Evolutionary conservation across 2,113 vertebrate genomes (phyloP).

Genomic region (Oncorhynchus nerka): DNA sequence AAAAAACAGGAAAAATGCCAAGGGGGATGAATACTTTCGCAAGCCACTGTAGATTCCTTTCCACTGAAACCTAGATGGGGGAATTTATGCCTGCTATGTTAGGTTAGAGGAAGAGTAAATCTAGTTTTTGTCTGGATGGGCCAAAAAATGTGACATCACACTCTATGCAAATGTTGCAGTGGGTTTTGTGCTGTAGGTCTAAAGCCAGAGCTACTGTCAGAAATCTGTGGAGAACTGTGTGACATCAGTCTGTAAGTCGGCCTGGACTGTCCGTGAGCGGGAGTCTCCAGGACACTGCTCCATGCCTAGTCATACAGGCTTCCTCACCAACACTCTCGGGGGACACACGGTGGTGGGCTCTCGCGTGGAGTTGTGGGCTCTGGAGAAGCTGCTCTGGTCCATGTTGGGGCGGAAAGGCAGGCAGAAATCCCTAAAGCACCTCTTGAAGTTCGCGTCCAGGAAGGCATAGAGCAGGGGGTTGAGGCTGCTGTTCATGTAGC

Average conservation of each 20-base stretch:
- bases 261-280: constrained; percentile 40
- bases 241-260: constrained; percentile 69
- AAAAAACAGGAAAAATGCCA: no score
- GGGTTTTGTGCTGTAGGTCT: background rate
- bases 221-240: constrained; percentile 73
- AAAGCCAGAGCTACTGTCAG: constrained; percentile 39
- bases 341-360: constrained; percentile 82
- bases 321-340: constrained; percentile 60
- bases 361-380: constrained; percentile 68
- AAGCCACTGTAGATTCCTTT: no score
- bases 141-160: no score
- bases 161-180: no score
- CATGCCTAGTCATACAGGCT: constrained; percentile 81
- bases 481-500: no score
- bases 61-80: no score
- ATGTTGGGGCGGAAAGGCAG: constrained; percentile 72
- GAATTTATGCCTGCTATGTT: no score
- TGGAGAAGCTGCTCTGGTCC: constrained; percentile 83
- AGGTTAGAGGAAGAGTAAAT: no score
- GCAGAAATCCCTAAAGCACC: constrained; percentile 94
- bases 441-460: no score
- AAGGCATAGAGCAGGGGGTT: no score
- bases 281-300: constrained; percentile 51
- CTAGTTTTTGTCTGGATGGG: no score
- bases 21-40: no score